phyloP scores from a whole-genome alignment of 1,140 invertebrate genomes.

The Eubasilissa regina region DNA sequence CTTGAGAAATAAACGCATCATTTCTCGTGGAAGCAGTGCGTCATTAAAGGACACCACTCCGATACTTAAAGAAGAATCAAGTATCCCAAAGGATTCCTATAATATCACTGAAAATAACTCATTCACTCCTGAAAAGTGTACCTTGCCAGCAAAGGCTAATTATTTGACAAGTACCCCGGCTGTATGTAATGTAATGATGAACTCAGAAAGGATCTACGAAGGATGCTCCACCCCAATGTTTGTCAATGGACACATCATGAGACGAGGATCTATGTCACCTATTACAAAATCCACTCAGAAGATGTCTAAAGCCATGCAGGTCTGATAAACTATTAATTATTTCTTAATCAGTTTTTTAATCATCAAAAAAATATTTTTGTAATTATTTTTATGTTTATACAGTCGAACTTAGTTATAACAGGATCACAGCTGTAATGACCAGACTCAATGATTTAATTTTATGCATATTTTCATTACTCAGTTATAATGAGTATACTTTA shows the following conservation, averaged over 20 bases:
- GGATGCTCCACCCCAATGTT: conserved; percentile 67
- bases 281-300: conserved; percentile 89
- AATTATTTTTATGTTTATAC: too few relatives aligned
- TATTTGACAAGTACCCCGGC: conserved; percentile 74
- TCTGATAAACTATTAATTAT: conserved; percentile 65
- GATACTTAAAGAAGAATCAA: background rate
- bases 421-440: too few relatives aligned
- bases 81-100: conserved; percentile 5
- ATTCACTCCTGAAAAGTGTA: conserved; percentile 15
- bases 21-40: background rate
- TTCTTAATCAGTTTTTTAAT: background rate
- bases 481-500: too few relatives aligned
- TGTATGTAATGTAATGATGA: conserved; percentile 62
- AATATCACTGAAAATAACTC: background rate
- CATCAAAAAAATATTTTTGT: conserved; percentile 16
- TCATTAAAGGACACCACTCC: conserved; percentile 20
- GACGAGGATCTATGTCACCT: conserved; percentile 86
- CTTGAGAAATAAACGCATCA: conserved; percentile 36
- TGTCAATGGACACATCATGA: conserved; percentile 68
- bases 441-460: too few relatives aligned
- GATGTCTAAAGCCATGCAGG: conserved; percentile 90
- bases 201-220: conserved; percentile 62
- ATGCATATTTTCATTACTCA: too few relatives aligned
- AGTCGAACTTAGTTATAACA: too few relatives aligned
- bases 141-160: conserved; percentile 12